Percentiles rank a stretch among this genome's conserved stretches.
Conservation (phyloP, 2,797 vertebrate genomes). For the Chrosomus eos region DNA sequence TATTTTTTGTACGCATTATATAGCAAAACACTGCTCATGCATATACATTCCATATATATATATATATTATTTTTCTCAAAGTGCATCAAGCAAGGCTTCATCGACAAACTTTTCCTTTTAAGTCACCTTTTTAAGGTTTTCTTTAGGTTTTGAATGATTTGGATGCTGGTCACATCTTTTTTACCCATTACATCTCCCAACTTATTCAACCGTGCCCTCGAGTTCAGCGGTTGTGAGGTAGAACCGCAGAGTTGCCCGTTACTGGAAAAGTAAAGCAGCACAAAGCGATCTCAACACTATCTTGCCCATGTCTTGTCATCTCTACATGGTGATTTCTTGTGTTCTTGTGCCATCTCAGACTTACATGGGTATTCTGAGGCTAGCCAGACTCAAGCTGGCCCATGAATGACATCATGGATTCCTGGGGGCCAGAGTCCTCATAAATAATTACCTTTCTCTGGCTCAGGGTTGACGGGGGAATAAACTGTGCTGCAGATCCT, state of each 20-base stretch:
- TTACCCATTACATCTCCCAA: constrained; percentile 17
- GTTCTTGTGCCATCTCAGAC: constrained; percentile 33
- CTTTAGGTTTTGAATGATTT: constrained; percentile 17
- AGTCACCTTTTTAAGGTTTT: not conserved
- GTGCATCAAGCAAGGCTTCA: not conserved
- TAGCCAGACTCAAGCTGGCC: constrained; percentile 51
- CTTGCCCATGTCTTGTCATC: constrained; percentile 6
- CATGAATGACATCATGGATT: constrained; percentile 64
- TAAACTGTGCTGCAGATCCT: constrained; percentile 12
- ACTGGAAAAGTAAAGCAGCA: constrained; percentile 26
- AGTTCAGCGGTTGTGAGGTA: too few relatives aligned
- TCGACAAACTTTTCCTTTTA: not conserved
- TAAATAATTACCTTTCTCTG: constrained; percentile 56
- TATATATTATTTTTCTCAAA: not conserved
- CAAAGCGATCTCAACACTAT: not conserved
- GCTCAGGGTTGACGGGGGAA: constrained; percentile 25
- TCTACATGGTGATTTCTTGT: constrained; percentile 18
- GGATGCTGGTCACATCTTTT: constrained; percentile 37
- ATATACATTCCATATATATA: not conserved
- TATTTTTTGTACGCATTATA: constrained; percentile 34
- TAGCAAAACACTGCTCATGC: not conserved
- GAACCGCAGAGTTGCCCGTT: constrained; percentile 14
- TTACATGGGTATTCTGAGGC: constrained; percentile 43
- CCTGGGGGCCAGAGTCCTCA: constrained; percentile 53
- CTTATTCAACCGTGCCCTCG: constrained; percentile 19